A percentile compares a stretch with the other conserved stretches of the same genome.
Evolutionary conservation across 2,888 invertebrate species (phyloP).

Genomic region (Odontomyia ornata): DNA sequence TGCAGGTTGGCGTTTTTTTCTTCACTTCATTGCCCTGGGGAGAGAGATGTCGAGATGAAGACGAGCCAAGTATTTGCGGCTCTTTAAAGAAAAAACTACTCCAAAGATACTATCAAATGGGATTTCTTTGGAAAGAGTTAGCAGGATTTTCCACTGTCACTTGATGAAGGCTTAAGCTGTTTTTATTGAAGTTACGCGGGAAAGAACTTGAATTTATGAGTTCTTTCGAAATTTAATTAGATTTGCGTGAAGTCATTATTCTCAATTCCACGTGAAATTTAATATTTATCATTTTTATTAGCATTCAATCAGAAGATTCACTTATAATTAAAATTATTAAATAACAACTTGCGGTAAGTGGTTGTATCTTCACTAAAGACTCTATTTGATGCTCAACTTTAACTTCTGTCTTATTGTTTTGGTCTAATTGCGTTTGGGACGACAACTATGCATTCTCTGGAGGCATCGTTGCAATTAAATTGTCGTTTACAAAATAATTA

Average conservation of each 20-base stretch:
- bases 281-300: no score
- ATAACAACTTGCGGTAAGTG: no score
- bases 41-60: neutral
- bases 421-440: neutral
- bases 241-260: no score
- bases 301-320: no score
- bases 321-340: no score
- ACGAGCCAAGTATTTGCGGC: neutral
- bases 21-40: neutral
- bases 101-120: neutral
- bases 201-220: no score
- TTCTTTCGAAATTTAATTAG: no score
- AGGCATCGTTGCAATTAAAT: slow-evolving; percentile 23
- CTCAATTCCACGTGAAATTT: no score
- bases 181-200: no score
- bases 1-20: neutral
- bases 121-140: neutral
- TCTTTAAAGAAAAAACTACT: neutral
- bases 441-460: neutral
- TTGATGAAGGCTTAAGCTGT: neutral
- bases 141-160: neutral
- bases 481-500: slow-evolving; percentile 39
- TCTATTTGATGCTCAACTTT: no score
- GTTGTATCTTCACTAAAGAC: no score
- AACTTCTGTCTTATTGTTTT: neutral